Base-by-base conservation (phyloP, 2,113 vertebrate genomes). In the Pachycephala philippinensis region DNA sequence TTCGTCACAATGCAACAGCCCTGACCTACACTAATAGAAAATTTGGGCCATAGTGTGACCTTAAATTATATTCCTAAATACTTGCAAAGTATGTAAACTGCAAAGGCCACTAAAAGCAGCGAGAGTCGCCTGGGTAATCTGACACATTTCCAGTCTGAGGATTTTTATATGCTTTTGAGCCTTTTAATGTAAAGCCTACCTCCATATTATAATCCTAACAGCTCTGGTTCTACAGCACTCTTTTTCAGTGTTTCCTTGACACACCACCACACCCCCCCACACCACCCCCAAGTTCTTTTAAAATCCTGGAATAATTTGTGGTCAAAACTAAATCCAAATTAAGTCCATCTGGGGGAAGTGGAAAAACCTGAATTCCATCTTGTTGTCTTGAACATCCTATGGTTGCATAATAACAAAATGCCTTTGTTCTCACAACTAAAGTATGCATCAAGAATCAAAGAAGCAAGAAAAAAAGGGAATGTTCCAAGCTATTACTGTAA, bases 401-500 rank as follows among this genome's bases (percentile, higher is more conserved):
- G 93, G 97, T 97, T 98, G 97, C 97, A 95, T 97, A 97, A 97
- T 93, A 97, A 97, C 97, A 98, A 95, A 95, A 97, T 93, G 97
- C 95, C 98, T 98, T 98, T 98, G 98, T 98, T 98, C 98, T 97
- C 94, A 49, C 57, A 78, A 97, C 42, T 93, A 96, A 98, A 97
- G 97, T 95, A 87, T 96, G 97, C 97, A 98, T 98, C 97, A 98
- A 97, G 98, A 98, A 98, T 98, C 98, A 98, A 98, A 98, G 98
- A 95, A 96, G 98, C 97, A 97, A 96, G 97, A 98, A 98, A 98
- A 98, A 98, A 97, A 98, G 97, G 94, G 98, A 99, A 98, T 96
- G 97, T 99, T 99, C 98, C 98, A 98, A 98, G 98, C 98, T 98
- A 98, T 99, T 99, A 99, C 99, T 99, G 99, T 99, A 99, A 99